Evolutionary conservation across 92 coral and sea anemone genomes (phyloP).

Genomic region (Parazoanthus darwini): DNA sequence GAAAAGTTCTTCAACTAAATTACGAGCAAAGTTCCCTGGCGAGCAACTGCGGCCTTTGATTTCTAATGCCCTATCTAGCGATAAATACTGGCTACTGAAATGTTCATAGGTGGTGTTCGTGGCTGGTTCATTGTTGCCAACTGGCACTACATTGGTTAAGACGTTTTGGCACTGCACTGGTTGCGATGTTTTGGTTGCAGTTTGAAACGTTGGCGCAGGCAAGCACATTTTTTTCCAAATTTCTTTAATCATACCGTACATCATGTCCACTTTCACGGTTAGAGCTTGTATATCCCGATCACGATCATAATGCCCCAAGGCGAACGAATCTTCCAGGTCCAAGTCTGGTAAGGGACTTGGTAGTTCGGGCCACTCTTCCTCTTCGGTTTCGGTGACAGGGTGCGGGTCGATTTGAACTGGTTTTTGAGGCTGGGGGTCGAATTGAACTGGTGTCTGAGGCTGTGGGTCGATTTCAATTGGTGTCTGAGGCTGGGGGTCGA

Average conservation of each 20-base stretch:
- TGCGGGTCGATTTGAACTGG: neutral
- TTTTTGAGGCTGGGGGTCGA: neutral
- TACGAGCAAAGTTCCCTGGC: neutral
- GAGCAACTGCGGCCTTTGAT: constrained; percentile 28
- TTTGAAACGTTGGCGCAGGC: neutral
- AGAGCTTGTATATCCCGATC: too few species aligned
- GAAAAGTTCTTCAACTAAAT: neutral
- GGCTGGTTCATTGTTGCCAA: neutral
- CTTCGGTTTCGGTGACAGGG: neutral
- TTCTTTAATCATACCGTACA: neutral
- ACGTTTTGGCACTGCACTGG: neutral
- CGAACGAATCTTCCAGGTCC: too few species aligned
- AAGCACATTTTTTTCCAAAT: neutral
- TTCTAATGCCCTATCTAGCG: neutral
- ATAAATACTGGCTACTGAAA: neutral
- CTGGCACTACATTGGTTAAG: too few species aligned
- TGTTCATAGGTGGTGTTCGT: constrained; percentile 1
- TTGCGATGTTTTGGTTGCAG: neutral
- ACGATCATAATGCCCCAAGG: too few species aligned
- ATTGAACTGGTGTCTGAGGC: neutral
- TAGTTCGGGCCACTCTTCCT: neutral
- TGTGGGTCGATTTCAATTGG: neutral
- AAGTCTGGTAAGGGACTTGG: neutral
- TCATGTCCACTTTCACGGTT: too few species aligned
- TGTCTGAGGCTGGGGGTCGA: constrained; percentile 1